Conservation (phyloP, 2,797 vertebrate species). For the Cephalopachus bancanus region DNA sequence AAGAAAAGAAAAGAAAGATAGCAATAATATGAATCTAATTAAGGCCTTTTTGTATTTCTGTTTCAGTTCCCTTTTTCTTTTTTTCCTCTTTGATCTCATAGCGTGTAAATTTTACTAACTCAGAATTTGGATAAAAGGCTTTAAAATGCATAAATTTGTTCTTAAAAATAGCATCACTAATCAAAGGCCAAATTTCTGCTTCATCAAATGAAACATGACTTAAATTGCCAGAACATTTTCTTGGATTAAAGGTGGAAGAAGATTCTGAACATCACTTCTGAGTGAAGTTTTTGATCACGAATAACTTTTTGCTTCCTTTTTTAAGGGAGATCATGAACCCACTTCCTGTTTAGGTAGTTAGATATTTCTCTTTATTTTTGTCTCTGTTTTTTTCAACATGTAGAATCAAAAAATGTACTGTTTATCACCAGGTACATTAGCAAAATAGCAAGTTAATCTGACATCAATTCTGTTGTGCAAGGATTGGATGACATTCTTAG, state of each 20-base stretch:
- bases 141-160: conserved; percentile 41
- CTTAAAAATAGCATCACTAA: conserved; percentile 44
- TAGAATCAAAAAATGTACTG: background rate
- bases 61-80: background rate
- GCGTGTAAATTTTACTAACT: background rate
- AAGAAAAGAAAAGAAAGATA: background rate
- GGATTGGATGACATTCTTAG: background rate
- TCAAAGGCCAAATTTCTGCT: conserved; percentile 46
- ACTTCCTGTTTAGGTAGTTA: conserved; percentile 3
- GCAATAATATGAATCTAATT: background rate
- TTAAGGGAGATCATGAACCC: background rate
- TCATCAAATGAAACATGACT: conserved; percentile 6
- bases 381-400: background rate
- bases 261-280: background rate
- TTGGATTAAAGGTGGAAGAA: background rate
- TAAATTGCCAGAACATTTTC: conserved; percentile 34
- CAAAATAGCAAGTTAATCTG: conserved; percentile 1
- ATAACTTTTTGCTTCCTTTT: background rate
- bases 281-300: background rate
- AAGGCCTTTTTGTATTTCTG: background rate
- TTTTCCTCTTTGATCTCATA: conserved; percentile 20
- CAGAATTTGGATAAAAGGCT: conserved; percentile 60
- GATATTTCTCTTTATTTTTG: background rate
- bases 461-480: background rate
- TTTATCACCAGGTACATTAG: background rate